phyloP scores from a whole-genome alignment of 2,888 invertebrate species.

The Cristatella mucedo region DNA sequence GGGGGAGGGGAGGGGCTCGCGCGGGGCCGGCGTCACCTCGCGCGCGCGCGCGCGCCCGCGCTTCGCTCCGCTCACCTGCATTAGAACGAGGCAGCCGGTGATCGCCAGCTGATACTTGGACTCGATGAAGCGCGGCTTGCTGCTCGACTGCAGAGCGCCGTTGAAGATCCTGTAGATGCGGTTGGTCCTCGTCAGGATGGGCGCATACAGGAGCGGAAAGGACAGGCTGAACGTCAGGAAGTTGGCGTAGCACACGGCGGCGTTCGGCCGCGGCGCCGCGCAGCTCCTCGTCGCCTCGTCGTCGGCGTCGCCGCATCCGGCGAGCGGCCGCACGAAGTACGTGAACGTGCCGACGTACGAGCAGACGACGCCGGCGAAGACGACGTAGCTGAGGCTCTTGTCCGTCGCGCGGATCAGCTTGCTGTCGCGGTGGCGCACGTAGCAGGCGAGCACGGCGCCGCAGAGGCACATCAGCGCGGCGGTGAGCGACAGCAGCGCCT shows the following conservation, averaged over 20 bases:
- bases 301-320: neutral
- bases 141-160: conserved; percentile 13
- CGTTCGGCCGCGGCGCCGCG: conserved; percentile 1
- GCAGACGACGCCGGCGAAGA: conserved; percentile 15
- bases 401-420: conserved; percentile 19
- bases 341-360: conserved; percentile 14
- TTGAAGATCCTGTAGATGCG: conserved; percentile 20
- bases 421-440: conserved; percentile 13
- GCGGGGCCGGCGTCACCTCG: no score
- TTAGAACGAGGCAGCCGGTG: conserved; percentile 12
- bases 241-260: conserved; percentile 13
- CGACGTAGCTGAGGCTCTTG: conserved; percentile 16
- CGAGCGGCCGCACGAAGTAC: conserved; percentile 13
- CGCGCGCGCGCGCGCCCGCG: neutral
- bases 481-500: conserved; percentile 10
- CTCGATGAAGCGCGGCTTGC: conserved; percentile 15
- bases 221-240: conserved; percentile 17
- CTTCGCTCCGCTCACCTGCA: conserved; percentile 14
- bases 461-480: conserved; percentile 13
- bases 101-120: conserved; percentile 16
- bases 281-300: no score
- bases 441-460: conserved; percentile 12
- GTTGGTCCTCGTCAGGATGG: conserved; percentile 18
- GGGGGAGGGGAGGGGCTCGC: neutral
- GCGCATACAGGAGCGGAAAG: conserved; percentile 16